Conservation (phyloP, 2,113 vertebrate genomes). For the Arenaria interpres region DNA sequence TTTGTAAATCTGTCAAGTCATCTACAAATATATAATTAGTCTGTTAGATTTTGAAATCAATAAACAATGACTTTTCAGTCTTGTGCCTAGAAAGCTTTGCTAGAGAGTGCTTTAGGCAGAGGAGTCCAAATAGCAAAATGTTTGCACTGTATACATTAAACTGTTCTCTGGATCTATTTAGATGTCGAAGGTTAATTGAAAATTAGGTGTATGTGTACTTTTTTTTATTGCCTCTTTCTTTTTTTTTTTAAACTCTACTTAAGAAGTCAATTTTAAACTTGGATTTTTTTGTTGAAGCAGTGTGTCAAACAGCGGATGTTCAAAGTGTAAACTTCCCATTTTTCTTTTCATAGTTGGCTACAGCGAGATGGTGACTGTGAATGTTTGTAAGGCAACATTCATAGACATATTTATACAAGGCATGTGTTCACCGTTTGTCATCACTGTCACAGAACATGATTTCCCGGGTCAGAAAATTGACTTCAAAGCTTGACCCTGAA, state of each 20-base stretch:
- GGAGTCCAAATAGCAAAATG: neutral
- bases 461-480: slow-evolving; percentile 72
- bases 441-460: slow-evolving; percentile 71
- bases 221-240: neutral
- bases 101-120: slow-evolving; percentile 38
- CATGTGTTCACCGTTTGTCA: slow-evolving; percentile 64
- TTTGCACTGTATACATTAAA: neutral
- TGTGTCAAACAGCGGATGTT: neutral
- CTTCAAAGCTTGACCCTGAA: slow-evolving; percentile 77
- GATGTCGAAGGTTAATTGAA: neutral
- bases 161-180: slow-evolving; percentile 3
- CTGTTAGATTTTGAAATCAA: slow-evolving; percentile 60
- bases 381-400: slow-evolving; percentile 48
- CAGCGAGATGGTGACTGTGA: neutral
- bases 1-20: slow-evolving; percentile 61
- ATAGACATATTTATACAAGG: slow-evolving; percentile 54
- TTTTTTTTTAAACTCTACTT: neutral
- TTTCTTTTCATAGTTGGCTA: neutral
- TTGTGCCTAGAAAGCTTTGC: slow-evolving; percentile 21
- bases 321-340: neutral
- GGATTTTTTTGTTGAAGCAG: neutral
- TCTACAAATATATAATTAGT: slow-evolving; percentile 76
- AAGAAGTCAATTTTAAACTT: neutral
- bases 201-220: neutral
- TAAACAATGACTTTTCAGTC: slow-evolving; percentile 53